A percentile compares a stretch with the other conserved stretches of the same genome.
Conservation (phyloP, 2,113 vertebrate genomes). For the Xiphophorus hellerii region DNA sequence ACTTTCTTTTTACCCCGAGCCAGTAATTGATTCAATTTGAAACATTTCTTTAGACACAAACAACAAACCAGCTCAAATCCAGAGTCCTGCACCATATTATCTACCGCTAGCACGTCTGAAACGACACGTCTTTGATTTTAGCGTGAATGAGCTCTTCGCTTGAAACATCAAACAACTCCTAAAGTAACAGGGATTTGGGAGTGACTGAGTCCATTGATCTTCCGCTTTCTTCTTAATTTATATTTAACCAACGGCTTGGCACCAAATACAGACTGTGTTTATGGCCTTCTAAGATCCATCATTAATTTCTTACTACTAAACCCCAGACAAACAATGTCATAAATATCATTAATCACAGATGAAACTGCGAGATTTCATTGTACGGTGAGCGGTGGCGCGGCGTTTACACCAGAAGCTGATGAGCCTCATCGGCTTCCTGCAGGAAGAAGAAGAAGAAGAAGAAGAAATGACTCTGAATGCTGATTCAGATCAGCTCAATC, state of each 20-base stretch:
- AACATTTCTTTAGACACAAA: conserved; percentile 10
- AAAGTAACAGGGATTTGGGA: conserved; percentile 78
- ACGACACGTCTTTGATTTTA: conserved; percentile 79
- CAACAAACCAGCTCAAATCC: conserved; percentile 34
- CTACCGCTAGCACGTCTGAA: conserved; percentile 64
- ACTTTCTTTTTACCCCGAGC: not conserved
- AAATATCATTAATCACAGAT: conserved; percentile 71
- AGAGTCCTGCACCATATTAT: conserved; percentile 69
- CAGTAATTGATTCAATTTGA: not conserved
- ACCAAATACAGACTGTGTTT: conserved; percentile 74
- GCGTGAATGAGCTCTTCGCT: conserved; percentile 68
- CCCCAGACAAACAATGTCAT: conserved; percentile 62
- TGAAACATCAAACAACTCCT: conserved; percentile 80
- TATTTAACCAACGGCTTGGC: conserved; percentile 78
- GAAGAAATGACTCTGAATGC: conserved; percentile 35
- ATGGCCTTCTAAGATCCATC: conserved; percentile 71
- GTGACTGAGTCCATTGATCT: conserved; percentile 78
- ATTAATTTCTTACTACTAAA: conserved; percentile 76
- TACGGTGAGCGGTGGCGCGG: conserved; percentile 25
- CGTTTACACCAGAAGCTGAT: conserved; percentile 59
- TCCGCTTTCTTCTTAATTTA: conserved; percentile 80
- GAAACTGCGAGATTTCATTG: conserved; percentile 56
- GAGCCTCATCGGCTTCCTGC: conserved; percentile 38
- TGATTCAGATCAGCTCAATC: conserved; percentile 52
- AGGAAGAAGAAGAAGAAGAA: conserved; percentile 8